Conservation (phyloP, 2,888 invertebrate species). For the Bibio marci region DNA sequence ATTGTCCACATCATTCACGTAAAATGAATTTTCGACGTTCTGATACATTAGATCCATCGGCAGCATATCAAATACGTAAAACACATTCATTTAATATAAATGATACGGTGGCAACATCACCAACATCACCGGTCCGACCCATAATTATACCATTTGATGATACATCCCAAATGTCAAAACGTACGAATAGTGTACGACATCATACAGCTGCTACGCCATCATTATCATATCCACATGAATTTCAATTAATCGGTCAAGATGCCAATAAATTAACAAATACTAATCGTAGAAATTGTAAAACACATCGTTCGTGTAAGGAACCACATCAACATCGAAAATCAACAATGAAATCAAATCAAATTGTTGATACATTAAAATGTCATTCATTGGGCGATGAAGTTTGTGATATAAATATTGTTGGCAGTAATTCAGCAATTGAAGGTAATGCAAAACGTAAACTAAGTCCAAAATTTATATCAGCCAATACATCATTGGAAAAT, state of each 20-base stretch:
- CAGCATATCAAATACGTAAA: conserved; percentile 29
- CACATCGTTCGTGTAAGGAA: conserved; percentile 29
- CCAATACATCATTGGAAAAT: conserved; percentile 26
- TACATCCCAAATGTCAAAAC: conserved; percentile 12
- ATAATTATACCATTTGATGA: neutral
- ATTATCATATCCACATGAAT: conserved; percentile 20
- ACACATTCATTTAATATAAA: conserved; percentile 30
- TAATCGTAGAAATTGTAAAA: conserved; percentile 27
- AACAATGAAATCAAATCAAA: conserved; percentile 23
- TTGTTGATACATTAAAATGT: too few species aligned
- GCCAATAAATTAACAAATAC: conserved; percentile 23
- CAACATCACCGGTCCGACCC: conserved; percentile 20
- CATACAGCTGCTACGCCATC: neutral
- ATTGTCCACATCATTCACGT: conserved; percentile 19
- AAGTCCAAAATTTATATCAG: conserved; percentile 16
- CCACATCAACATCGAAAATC: conserved; percentile 21
- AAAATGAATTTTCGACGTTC: conserved; percentile 27
- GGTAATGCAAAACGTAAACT: conserved; percentile 18
- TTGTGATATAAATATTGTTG: conserved; percentile 9
- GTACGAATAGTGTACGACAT: conserved; percentile 27
- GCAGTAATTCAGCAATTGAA: neutral
- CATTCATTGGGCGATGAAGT: conserved; percentile 27
- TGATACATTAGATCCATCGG: conserved; percentile 29
- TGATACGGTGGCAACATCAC: conserved; percentile 16
- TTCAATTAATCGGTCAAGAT: neutral